phyloP scores from a whole-genome alignment of 2,113 vertebrate species.

The Lanius ludovicianus region DNA sequence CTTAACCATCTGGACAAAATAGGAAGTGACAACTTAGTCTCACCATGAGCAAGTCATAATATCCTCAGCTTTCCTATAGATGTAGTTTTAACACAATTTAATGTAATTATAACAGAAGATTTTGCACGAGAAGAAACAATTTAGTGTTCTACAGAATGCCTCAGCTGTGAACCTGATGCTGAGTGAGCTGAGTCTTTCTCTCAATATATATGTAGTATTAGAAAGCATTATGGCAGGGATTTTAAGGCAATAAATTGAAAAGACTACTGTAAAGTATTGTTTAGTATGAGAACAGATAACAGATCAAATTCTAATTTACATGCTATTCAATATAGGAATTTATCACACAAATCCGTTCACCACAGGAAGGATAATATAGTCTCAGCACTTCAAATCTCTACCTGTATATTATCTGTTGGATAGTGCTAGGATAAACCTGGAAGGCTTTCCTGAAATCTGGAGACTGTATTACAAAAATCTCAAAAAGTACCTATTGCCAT shows the following conservation, averaged over 20 bases:
- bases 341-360: neutral
- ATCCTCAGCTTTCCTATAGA: neutral
- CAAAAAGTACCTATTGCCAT: neutral
- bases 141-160: neutral
- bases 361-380: neutral
- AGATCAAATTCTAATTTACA: neutral
- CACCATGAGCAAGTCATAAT: neutral
- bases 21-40: neutral
- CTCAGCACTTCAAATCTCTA: neutral
- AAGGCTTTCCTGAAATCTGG: neutral
- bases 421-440: neutral
- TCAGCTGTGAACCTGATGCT: neutral
- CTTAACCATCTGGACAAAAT: neutral
- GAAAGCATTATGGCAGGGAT: neutral
- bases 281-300: neutral
- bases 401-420: neutral
- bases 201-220: neutral
- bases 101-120: neutral
- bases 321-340: neutral
- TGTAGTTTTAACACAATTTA: slow-evolving; percentile 19
- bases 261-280: neutral
- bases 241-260: neutral
- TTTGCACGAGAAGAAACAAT: neutral
- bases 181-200: neutral
- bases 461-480: neutral